A percentile compares a stretch with the other conserved stretches of the same genome.
Conservation (phyloP, 2,797 vertebrate species). For the Phrynocephalus vlangalii region DNA sequence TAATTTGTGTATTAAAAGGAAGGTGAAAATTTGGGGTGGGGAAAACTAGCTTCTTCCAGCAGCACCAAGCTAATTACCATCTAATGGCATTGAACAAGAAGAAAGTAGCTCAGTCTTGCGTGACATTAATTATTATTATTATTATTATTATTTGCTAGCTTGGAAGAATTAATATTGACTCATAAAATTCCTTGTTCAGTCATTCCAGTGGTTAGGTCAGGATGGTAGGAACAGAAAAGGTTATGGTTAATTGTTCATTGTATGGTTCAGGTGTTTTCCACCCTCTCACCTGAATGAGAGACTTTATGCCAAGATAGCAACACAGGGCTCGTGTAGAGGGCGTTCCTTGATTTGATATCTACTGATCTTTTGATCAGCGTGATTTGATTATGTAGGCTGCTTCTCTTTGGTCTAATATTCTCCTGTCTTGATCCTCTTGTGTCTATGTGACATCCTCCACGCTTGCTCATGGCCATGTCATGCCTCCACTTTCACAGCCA, state of each 20-base stretch:
- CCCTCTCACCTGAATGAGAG: neutral
- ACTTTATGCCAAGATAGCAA: neutral
- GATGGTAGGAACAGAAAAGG: neutral
- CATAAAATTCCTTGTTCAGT: rapidly evolving
- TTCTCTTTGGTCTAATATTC: neutral
- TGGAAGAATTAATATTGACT: neutral
- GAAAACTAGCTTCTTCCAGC: neutral
- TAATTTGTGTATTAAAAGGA: constrained; percentile 18
- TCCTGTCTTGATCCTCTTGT: neutral
- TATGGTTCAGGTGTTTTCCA: neutral
- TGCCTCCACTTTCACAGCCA: too few species aligned
- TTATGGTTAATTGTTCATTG: neutral
- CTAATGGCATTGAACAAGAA: neutral
- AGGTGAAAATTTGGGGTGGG: neutral
- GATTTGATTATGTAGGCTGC: neutral
- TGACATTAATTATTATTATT: neutral
- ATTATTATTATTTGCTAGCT: too few species aligned
- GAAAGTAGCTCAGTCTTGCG: rapidly evolving
- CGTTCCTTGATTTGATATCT: neutral
- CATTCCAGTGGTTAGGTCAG: neutral
- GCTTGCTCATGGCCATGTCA: too few species aligned
- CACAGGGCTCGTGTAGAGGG: too few species aligned
- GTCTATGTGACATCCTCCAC: neutral
- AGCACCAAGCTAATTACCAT: rapidly evolving
- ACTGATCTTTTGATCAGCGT: neutral